Evolutionary conservation across 2,888 invertebrate genomes (phyloP).

Genomic region (Megastigmus dorsalis): DNA sequence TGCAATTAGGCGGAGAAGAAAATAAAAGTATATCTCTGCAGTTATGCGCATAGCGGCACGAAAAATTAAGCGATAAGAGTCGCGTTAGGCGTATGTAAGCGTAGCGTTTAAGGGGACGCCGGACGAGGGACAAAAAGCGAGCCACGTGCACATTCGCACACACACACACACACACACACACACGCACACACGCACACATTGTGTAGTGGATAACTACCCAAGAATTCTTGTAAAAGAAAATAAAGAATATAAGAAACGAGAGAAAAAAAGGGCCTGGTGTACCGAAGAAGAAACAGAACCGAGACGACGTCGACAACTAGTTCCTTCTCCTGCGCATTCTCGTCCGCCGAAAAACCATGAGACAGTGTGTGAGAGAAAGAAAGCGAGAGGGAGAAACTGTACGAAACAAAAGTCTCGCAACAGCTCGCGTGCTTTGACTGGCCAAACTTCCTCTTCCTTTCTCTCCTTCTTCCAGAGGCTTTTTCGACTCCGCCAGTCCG

Average conservation of each 20-base stretch:
- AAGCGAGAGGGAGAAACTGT: constrained; percentile 34
- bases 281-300: no score
- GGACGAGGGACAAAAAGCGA: neutral
- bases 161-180: no score
- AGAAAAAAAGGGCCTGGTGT: constrained; percentile 4
- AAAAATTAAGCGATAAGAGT: constrained; percentile 32
- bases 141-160: neutral
- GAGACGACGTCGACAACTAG: constrained; percentile 27
- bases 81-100: constrained; percentile 21
- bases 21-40: no score
- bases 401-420: constrained; percentile 43
- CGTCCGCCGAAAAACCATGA: neutral
- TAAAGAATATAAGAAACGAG: constrained; percentile 20
- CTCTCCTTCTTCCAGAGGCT: neutral
- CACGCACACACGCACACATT: no score
- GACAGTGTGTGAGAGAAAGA: constrained; percentile 6
- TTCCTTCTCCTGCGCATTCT: constrained; percentile 14
- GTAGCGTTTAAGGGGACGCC: neutral
- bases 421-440: constrained; percentile 48
- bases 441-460: constrained; percentile 31
- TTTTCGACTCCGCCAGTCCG: constrained; percentile 5
- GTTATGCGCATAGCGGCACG: no score
- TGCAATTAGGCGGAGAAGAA: constrained; percentile 19
- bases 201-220: constrained; percentile 34
- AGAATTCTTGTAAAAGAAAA: constrained; percentile 44